Base-by-base conservation (phyloP, 2,888 invertebrate species). In the Lasioglossum marginatum region DNA sequence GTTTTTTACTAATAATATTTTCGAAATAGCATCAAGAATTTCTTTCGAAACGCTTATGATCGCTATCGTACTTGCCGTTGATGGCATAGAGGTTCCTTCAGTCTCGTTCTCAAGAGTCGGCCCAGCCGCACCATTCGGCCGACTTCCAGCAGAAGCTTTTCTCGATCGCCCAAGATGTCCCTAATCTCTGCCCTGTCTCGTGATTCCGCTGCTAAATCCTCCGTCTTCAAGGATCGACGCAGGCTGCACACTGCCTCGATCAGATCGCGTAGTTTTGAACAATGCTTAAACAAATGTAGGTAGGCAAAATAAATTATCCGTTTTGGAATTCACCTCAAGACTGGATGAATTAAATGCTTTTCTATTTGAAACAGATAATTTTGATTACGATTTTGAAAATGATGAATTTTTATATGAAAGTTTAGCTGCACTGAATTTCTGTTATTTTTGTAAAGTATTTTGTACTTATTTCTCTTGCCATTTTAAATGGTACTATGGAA, bases 121-220 rank as follows among this genome's bases (percentile, higher is more conserved):
- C 97, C 97, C 75, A 97, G 95, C 74, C 97, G 95, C 78, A 97
- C 97, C 96, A 97, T 97, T 79, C 97, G 96, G 73, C 97, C 97
- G 82, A 97, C 97, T 95, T 97, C 97, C 73, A 97, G 96, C 89
- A 97, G 95, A 48, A 97, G 95, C 86, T 96, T 96, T 94, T 97
- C 97, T 77, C 97, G 95, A 82, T 96, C 95, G 37, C 95, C 94
- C 88, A 97, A 95, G 91, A 97, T 96, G 79, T 96, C 96, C 88
- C 96, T 96, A 37, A 93, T 92, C 60, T 92, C 93, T 0, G 90
- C 81, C 68, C 88, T 91, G n/a, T 90, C 81, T 16, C 86, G 84
- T 0, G 85, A 82, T 23, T 92, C 91, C 12, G 77, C 87, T 0
- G 68, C 72, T 14, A 60, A 45, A 74, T 85, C 89, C 75, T 88